Percentiles rank a stretch among this genome's conserved stretches.
These are phyloP conservation scores for Chironomus tentans DNA, from an alignment of 2,888 invertebrate species.

Conservation along the genomic window DNA sequence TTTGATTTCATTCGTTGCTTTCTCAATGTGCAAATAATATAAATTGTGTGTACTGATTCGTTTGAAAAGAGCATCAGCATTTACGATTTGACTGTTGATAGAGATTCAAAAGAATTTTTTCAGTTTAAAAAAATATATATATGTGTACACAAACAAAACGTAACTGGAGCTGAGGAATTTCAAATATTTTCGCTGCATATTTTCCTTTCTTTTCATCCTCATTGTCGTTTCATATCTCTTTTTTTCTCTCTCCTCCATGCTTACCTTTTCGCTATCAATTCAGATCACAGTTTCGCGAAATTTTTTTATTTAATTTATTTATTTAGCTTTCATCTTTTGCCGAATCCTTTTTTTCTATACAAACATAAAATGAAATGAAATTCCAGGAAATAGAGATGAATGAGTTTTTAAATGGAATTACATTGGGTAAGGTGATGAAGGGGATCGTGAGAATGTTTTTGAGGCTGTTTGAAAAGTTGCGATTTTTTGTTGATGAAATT, in stretches of 20 bases:
- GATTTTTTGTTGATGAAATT: not conserved
- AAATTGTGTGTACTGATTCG: no score
- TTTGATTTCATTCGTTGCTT: no score
- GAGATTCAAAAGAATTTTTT: no score
- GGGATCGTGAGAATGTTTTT: not conserved
- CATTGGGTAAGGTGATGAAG: not conserved
- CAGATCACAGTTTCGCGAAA: not conserved
- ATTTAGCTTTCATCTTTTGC: not conserved
- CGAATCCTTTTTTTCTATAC: not conserved
- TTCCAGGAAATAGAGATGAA: not conserved
- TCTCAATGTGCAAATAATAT: no score
- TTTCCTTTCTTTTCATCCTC: not conserved
- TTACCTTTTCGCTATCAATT: not conserved
- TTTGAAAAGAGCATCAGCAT: no score
- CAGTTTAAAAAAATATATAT: not conserved
- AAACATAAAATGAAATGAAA: not conserved
- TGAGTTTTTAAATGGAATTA: not conserved
- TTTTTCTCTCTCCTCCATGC: not conserved
- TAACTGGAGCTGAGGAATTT: slow-evolving; percentile 21
- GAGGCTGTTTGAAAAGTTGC: not conserved
- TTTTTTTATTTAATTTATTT: not conserved
- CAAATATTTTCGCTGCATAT: slow-evolving; percentile 14
- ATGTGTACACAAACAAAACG: not conserved
- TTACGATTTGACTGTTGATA: no score
- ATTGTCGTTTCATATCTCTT: not conserved